Evolutionary conservation across 2,888 invertebrate species (phyloP).

Genomic region (Atrina japonica): DNA sequence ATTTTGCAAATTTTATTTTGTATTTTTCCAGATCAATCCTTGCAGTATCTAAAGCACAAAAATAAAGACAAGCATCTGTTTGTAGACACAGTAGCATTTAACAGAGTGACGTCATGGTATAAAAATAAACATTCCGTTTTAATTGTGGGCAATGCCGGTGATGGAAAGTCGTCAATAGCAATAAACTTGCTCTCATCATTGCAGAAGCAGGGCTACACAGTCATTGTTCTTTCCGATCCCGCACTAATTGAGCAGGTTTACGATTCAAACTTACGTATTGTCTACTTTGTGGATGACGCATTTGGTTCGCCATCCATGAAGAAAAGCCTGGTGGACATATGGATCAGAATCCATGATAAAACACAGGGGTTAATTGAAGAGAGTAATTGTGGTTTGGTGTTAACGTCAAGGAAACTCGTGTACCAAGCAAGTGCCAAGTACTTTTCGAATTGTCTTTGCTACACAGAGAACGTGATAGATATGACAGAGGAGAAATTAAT

Average conservation of each 20-base stretch:
- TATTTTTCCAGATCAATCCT: slow-evolving; percentile 41
- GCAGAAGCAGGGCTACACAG: slow-evolving; percentile 18
- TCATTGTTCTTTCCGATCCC: slow-evolving; percentile 35
- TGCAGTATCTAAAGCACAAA: slow-evolving; percentile 32
- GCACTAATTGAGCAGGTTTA: slow-evolving; percentile 37
- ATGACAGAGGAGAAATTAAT: slow-evolving; percentile 21
- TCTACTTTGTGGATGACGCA: slow-evolving; percentile 49
- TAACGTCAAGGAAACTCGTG: slow-evolving; percentile 45
- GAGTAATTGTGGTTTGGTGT: slow-evolving; percentile 37
- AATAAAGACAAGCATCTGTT: slow-evolving; percentile 16
- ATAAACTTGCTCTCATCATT: slow-evolving; percentile 27
- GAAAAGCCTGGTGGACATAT: slow-evolving; percentile 35
- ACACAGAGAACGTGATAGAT: slow-evolving; percentile 26
- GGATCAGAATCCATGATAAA: slow-evolving; percentile 42
- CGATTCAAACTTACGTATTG: slow-evolving; percentile 27
- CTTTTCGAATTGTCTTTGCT: slow-evolving; percentile 2
- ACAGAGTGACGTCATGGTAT: slow-evolving; percentile 9
- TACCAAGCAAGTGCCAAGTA: slow-evolving; percentile 1
- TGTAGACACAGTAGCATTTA: slow-evolving; percentile 39
- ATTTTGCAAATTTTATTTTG: no score
- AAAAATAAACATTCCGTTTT: slow-evolving; percentile 4
- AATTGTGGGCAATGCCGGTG: slow-evolving; percentile 45
- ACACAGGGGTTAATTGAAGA: slow-evolving; percentile 23
- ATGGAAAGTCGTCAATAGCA: slow-evolving; percentile 46
- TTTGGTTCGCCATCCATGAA: slow-evolving; percentile 46